Percentiles rank a stretch among this genome's conserved stretches.
phyloP scores from a whole-genome alignment of 2,797 vertebrate genomes.

The Cossypha niveicapilla region DNA sequence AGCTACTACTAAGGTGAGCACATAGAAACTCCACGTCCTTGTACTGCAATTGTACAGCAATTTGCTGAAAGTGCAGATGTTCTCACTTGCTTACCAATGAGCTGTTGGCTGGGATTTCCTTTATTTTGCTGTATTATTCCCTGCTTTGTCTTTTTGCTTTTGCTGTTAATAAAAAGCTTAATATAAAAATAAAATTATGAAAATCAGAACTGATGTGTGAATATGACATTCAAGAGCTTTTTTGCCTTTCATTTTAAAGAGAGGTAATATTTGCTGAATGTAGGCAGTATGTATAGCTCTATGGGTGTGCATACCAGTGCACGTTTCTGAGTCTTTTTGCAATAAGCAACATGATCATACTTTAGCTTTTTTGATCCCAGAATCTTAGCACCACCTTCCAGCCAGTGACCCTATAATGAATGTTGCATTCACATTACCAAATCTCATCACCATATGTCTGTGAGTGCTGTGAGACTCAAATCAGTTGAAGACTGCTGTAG shows the following conservation, averaged over 20 bases:
- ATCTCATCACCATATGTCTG: not conserved
- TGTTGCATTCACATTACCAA: not conserved
- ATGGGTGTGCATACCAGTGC: not conserved
- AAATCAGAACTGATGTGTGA: not conserved
- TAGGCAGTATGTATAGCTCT: not conserved
- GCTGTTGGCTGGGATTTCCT: not conserved
- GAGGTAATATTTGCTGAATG: not conserved
- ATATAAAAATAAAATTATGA: not conserved
- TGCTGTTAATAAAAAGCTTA: not conserved
- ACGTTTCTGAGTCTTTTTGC: not conserved
- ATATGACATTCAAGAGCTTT: not conserved
- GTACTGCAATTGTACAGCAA: not conserved
- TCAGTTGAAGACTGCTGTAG: not conserved
- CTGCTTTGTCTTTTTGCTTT: not conserved
- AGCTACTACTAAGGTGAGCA: not conserved
- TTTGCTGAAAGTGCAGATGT: not conserved
- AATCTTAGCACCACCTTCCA: slow-evolving; percentile 11
- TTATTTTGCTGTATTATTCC: not conserved
- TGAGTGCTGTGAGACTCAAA: not conserved
- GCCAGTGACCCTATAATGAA: not conserved
- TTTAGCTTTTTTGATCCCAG: not conserved
- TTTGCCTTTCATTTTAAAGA: not conserved
- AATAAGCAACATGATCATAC: not conserved
- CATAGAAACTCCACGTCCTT: not conserved
- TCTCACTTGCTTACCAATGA: not conserved